These are phyloP conservation scores for Ophioninae sp. DNA, from an alignment of 2,888 invertebrate species.

Conservation along the genomic window DNA sequence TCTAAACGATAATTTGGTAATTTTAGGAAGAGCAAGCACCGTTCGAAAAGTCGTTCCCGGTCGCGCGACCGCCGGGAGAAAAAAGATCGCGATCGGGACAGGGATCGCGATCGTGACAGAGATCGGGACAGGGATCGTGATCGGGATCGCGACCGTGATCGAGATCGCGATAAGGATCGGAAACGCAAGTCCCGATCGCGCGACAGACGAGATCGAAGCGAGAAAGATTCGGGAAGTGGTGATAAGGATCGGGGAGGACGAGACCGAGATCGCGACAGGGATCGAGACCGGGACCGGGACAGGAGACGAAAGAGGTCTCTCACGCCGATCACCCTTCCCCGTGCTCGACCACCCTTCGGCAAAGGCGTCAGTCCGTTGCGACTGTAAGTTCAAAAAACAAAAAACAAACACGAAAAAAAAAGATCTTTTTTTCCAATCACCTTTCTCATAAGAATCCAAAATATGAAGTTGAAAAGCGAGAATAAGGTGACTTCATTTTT, in stretches of 20 bases:
- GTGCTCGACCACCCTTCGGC: slow-evolving; percentile 80
- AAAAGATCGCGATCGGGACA: slow-evolving; percentile 77
- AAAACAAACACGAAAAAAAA: background rate
- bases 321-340: slow-evolving; percentile 79
- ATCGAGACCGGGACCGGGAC: slow-evolving; percentile 66
- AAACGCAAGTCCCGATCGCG: slow-evolving; percentile 66
- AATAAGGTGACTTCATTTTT: background rate
- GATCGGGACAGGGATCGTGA: slow-evolving; percentile 76
- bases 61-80: slow-evolving; percentile 81
- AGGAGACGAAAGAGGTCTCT: slow-evolving; percentile 79
- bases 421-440: background rate
- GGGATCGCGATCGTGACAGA: slow-evolving; percentile 70
- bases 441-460: background rate
- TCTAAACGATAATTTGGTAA: slow-evolving; percentile 19
- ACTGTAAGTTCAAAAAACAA: slow-evolving; percentile 78
- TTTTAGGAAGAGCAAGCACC: slow-evolving; percentile 81
- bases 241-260: slow-evolving; percentile 52
- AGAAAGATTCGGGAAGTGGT: slow-evolving; percentile 60
- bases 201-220: slow-evolving; percentile 23
- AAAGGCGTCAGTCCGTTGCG: slow-evolving; percentile 80
- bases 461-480: too few species aligned
- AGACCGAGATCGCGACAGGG: slow-evolving; percentile 71
- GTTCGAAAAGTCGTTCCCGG: slow-evolving; percentile 79
- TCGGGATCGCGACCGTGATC: slow-evolving; percentile 80
- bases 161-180: slow-evolving; percentile 71